Evolutionary conservation across 1,140 invertebrate genomes (phyloP).

Genomic region (Anthonomus grandis): DNA sequence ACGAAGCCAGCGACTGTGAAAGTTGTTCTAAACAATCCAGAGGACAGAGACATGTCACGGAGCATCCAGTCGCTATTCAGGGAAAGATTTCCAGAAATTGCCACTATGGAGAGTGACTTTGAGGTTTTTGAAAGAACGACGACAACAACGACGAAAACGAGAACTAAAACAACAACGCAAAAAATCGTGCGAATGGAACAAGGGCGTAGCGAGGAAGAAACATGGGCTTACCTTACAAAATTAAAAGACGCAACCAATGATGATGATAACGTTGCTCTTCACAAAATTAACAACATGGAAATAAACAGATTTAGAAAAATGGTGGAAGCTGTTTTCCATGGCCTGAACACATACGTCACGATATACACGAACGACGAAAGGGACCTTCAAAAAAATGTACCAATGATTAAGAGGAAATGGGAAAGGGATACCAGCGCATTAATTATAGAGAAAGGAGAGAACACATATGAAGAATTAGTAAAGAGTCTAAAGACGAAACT

Average conservation of each 20-base stretch:
- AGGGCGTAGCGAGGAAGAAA: too few relatives aligned
- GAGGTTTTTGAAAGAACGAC: too few relatives aligned
- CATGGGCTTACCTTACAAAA: neutral
- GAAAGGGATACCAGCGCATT: neutral
- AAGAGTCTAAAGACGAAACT: neutral
- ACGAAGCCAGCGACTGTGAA: too few relatives aligned
- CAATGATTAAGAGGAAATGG: neutral
- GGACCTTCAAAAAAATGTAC: neutral
- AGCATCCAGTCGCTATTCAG: too few relatives aligned
- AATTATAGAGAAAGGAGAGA: neutral
- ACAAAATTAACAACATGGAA: neutral
- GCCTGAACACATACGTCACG: neutral
- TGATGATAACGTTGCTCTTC: neutral
- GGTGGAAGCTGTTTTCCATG: neutral
- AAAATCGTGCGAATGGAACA: too few relatives aligned
- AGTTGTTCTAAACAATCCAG: too few relatives aligned
- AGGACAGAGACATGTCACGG: too few relatives aligned
- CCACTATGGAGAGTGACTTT: too few relatives aligned
- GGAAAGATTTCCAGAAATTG: too few relatives aligned
- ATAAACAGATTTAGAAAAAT: neutral
- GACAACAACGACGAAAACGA: too few relatives aligned
- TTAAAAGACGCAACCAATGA: neutral
- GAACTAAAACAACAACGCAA: too few relatives aligned
- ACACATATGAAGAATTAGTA: neutral
- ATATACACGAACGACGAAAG: neutral